A percentile compares a stretch with the other conserved stretches of the same genome.
Evolutionary conservation across 37 sponge, comb jelly and placozoan species (phyloP).

Genomic region (Cliona cf. orientalis): DNA sequence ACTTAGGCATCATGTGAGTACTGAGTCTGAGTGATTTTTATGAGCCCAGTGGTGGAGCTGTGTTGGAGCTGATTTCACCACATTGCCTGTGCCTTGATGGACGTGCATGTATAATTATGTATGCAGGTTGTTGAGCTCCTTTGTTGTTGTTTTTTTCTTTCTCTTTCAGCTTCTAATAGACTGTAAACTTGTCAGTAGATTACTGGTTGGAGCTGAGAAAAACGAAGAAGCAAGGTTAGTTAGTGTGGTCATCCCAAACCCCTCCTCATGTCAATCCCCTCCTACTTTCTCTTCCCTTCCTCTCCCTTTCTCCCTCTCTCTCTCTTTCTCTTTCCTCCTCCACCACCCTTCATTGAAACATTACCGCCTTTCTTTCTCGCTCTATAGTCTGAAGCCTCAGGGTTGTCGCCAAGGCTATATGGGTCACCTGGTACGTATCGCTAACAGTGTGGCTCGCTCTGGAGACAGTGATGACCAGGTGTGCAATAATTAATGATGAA

Average conservation of each 20-base stretch:
- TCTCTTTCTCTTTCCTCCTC: neutral
- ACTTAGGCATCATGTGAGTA: constrained; percentile 70
- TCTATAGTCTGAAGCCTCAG: constrained; percentile 2
- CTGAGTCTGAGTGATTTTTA: neutral
- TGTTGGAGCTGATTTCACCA: neutral
- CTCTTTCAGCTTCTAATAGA: constrained; percentile 56
- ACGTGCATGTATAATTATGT: constrained; percentile 32
- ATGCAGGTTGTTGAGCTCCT: constrained; percentile 14
- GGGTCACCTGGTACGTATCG: constrained; percentile 80
- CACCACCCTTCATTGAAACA: neutral
- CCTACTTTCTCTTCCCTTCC: too few relatives aligned
- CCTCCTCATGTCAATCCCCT: too few relatives aligned
- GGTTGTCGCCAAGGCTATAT: constrained; percentile 82
- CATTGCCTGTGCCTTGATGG: constrained; percentile 19
- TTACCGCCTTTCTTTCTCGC: neutral
- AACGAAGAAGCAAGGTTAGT: constrained; percentile 48
- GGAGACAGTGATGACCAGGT: constrained; percentile 6
- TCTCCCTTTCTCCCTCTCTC: too few relatives aligned
- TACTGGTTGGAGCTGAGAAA: constrained; percentile 50
- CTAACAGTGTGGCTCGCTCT: constrained; percentile 30
- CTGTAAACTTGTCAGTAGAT: constrained; percentile 54
- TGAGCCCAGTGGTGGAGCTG: neutral
- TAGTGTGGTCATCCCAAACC: too few relatives aligned
- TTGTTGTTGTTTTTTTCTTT: neutral
- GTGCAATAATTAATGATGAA: too few relatives aligned